These are phyloP conservation scores for Nomada ruficornis DNA, from an alignment of 2,888 invertebrate genomes.

Conservation along the genomic window DNA sequence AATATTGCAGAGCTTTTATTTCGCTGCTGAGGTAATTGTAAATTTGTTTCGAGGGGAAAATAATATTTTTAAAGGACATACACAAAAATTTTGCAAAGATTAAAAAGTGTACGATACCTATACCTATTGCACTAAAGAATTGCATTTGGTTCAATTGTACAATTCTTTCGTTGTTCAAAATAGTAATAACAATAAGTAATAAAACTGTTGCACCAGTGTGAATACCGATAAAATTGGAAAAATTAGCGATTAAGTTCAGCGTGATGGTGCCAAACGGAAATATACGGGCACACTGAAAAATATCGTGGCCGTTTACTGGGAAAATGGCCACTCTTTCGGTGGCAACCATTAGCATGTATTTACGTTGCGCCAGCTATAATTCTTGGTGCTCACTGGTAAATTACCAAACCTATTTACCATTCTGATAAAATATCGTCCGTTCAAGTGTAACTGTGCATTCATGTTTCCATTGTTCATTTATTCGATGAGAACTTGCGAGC, in stretches of 20 bases:
- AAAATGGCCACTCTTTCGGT: conserved; percentile 51
- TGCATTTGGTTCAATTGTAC: no score
- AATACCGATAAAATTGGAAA: neutral
- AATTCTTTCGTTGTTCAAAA: no score
- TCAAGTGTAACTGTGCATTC: conserved; percentile 8
- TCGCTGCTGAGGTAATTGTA: no score
- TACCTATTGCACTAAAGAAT: no score
- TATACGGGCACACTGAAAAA: conserved; percentile 2
- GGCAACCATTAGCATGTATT: conserved; percentile 64
- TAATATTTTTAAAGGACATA: no score
- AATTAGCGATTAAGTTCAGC: neutral
- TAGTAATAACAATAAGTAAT: no score
- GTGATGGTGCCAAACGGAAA: conserved; percentile 29
- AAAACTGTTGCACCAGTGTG: no score
- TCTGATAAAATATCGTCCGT: conserved; percentile 50
- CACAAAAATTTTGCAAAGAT: no score
- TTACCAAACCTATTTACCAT: conserved; percentile 59
- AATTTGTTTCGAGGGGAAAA: no score
- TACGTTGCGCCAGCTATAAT: conserved; percentile 51
- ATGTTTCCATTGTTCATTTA: conserved; percentile 52
- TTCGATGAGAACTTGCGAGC: conserved; percentile 22
- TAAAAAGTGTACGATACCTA: no score
- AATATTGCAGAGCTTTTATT: no score
- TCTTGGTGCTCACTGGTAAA: conserved; percentile 50
- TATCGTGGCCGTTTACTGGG: neutral